A percentile compares a stretch with the other conserved stretches of the same genome.
These are phyloP conservation scores for Hedychridium roseum DNA, from an alignment of 2,888 invertebrate species.

Conservation along the genomic window DNA sequence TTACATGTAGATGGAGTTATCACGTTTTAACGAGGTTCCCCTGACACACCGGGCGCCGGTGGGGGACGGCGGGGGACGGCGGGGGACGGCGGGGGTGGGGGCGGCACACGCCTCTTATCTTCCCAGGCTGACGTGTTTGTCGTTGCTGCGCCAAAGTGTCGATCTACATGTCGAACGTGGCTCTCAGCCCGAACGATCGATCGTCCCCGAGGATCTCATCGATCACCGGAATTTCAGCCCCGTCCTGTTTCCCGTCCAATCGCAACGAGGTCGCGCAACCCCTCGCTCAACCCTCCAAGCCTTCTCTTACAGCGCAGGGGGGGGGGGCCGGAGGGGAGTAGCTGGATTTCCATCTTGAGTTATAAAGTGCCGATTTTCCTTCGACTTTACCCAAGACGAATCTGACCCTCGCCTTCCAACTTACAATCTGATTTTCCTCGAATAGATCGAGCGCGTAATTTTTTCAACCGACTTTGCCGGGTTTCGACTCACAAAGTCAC, in stretches of 20 bases:
- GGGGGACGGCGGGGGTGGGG: no score
- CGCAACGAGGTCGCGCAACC: constrained; percentile 11
- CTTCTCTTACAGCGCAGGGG: no score
- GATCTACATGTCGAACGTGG: constrained; percentile 10
- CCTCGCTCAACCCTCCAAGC: neutral
- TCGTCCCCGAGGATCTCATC: constrained; percentile 35
- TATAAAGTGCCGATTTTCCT: constrained; percentile 12
- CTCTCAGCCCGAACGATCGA: constrained; percentile 19
- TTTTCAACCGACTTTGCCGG: no score
- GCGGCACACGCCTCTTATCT: no score
- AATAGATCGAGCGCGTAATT: no score
- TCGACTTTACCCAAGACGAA: no score
- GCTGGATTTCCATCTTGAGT: constrained; percentile 22
- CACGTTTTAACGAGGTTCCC: constrained; percentile 54
- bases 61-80: no score
- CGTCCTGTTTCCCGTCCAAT: constrained; percentile 18
- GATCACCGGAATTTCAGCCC: constrained; percentile 22
- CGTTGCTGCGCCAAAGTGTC: constrained; percentile 21
- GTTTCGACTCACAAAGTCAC: no score
- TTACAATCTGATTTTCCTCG: no score
- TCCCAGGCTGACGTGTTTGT: constrained; percentile 19
- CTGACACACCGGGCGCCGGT: constrained; percentile 12
- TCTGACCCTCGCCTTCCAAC: no score
- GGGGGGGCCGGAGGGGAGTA: no score
- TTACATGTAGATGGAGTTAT: constrained; percentile 58